Percentiles rank a stretch among this genome's conserved stretches.
Conservation (phyloP, 2,797 vertebrate genomes). For the Argyrosomus regius region DNA sequence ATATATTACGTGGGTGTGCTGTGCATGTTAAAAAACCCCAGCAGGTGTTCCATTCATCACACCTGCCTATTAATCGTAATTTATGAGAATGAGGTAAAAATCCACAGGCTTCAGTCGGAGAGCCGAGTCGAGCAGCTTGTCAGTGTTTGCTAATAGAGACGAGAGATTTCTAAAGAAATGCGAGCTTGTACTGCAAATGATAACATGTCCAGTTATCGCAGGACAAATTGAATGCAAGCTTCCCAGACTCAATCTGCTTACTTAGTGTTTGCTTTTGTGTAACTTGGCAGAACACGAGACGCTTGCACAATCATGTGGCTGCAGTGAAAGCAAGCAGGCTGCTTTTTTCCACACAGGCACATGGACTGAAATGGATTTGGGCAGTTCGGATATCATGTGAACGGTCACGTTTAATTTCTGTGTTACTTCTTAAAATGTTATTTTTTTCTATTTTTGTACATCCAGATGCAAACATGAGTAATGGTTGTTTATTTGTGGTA, state of each 20-base stretch:
- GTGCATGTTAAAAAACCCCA: conserved; percentile 18
- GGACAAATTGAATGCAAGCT: conserved; percentile 54
- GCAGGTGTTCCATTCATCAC: conserved; percentile 43
- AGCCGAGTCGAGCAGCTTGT: conserved; percentile 36
- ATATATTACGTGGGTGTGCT: conserved; percentile 11
- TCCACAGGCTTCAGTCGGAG: conserved; percentile 10
- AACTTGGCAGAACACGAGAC: conserved; percentile 64
- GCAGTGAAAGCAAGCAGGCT: conserved; percentile 41
- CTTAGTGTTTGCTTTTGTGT: conserved; percentile 68
- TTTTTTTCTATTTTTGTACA: conserved; percentile 44
- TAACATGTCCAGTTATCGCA: conserved; percentile 59
- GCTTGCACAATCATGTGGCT: conserved; percentile 46
- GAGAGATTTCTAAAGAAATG: conserved; percentile 51
- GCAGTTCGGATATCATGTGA: conserved; percentile 48
- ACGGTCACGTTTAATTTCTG: conserved; percentile 43
- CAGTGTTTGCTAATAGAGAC: conserved; percentile 57
- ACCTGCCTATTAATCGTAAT: conserved; percentile 43
- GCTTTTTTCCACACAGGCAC: conserved; percentile 35
- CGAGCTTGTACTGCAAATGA: conserved; percentile 46
- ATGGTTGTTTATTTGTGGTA: conserved; percentile 71
- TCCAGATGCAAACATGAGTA: conserved; percentile 62
- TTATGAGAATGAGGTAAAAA: conserved; percentile 31
- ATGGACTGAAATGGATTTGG: conserved; percentile 26
- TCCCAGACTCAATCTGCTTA: conserved; percentile 65
- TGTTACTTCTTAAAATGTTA: conserved; percentile 27